Conservation (phyloP, 37 sponge, comb jelly and placozoan genomes). For the Bolinopsis microptera region DNA sequence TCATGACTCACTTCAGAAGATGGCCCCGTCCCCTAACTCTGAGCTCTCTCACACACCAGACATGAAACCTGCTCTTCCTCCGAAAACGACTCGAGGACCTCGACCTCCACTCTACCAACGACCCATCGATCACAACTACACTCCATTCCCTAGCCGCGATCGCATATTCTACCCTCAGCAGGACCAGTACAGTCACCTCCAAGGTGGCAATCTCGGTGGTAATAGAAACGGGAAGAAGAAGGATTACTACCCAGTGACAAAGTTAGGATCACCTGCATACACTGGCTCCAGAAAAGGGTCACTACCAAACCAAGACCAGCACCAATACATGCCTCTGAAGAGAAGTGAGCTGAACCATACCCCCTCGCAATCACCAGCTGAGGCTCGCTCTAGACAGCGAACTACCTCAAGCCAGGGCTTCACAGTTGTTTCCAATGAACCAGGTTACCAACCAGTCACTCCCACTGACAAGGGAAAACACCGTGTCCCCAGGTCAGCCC, state of each 20-base stretch:
- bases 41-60: not conserved
- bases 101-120: not conserved
- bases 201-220: not conserved
- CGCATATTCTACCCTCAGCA: not conserved
- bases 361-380: not conserved
- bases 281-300: not conserved
- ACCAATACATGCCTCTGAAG: constrained; percentile 2
- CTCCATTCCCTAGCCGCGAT: not conserved
- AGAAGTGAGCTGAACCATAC: not conserved
- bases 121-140: not conserved
- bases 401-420: not conserved
- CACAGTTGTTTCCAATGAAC: not conserved
- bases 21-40: not conserved
- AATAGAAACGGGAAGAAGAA: not conserved
- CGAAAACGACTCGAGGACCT: not conserved
- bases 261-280: not conserved
- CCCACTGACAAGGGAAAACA: not conserved
- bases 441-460: not conserved
- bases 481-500: not conserved
- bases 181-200: not conserved
- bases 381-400: not conserved
- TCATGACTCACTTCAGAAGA: not conserved
- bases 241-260: not conserved
- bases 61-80: not conserved
- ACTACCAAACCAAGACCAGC: not conserved